These are phyloP conservation scores for Iphiclides podalirius DNA, from an alignment of 2,888 invertebrate species.

Conservation along the genomic window DNA sequence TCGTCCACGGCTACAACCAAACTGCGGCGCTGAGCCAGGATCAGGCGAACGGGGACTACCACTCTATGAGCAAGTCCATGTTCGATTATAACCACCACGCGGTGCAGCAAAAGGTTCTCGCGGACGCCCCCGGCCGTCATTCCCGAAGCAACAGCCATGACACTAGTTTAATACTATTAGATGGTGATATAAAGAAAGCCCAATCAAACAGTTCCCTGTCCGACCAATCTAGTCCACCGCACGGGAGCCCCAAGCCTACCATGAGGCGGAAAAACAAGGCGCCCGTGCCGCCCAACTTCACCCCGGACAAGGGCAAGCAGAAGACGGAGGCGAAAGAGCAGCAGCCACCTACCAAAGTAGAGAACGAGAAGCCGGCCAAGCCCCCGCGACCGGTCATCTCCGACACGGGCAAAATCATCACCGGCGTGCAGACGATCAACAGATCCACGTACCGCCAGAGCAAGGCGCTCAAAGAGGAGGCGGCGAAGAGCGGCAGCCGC, in stretches of 20 bases:
- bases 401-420: constrained; percentile 67
- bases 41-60: constrained; percentile 65
- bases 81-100: constrained; percentile 54
- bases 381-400: constrained; percentile 81
- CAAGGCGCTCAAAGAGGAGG: constrained; percentile 72
- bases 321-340: constrained; percentile 49
- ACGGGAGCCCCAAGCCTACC: constrained; percentile 87
- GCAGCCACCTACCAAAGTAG: constrained; percentile 46
- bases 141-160: constrained; percentile 81
- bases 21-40: constrained; percentile 63
- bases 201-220: constrained; percentile 85
- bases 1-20: constrained; percentile 62
- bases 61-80: constrained; percentile 67
- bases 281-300: constrained; percentile 83
- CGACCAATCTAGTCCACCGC: constrained; percentile 84
- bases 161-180: constrained; percentile 74
- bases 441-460: constrained; percentile 77
- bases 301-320: constrained; percentile 66
- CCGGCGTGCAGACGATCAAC: constrained; percentile 81
- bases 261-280: constrained; percentile 88
- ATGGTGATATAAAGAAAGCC: constrained; percentile 78
- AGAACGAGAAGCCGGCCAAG: constrained; percentile 80
- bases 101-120: constrained; percentile 30
- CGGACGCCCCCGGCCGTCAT: constrained; percentile 59
- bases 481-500: constrained; percentile 57